A percentile compares a stretch with the other conserved stretches of the same genome.
Conservation (phyloP, 2,888 invertebrate genomes). For the Mythimna impura region DNA sequence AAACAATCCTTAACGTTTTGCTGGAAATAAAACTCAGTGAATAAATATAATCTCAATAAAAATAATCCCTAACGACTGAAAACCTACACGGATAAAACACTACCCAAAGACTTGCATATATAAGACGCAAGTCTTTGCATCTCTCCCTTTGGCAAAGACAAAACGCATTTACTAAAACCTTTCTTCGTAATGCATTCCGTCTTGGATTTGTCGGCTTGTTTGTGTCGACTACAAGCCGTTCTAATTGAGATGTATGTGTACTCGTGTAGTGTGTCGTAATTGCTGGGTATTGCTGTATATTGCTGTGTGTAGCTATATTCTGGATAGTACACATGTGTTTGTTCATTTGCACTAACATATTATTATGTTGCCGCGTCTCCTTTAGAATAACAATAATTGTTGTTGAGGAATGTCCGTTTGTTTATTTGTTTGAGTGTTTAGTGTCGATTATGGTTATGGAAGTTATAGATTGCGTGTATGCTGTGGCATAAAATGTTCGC, state of each 20-base stretch:
- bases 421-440: constrained; percentile 5
- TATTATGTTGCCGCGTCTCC: constrained; percentile 11
- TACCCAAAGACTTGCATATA: background rate
- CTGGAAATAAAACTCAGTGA: background rate
- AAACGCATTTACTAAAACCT: constrained; percentile 31
- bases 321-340: constrained; percentile 26
- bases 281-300: constrained; percentile 25
- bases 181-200: constrained; percentile 51
- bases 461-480: background rate
- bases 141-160: constrained; percentile 26
- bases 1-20: background rate
- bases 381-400: constrained; percentile 24
- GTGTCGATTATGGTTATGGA: background rate
- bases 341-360: constrained; percentile 9
- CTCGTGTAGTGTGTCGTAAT: constrained; percentile 35
- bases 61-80: background rate
- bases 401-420: constrained; percentile 11
- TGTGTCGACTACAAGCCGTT: constrained; percentile 45
- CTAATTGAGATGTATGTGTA: constrained; percentile 54
- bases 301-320: constrained; percentile 2
- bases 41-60: background rate
- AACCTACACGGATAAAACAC: constrained; percentile 3
- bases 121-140: constrained; percentile 1
- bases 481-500: too few relatives aligned
- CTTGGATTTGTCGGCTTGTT: constrained; percentile 40